Base-by-base conservation (phyloP, 2,797 vertebrate genomes). In the Sciurus carolinensis region DNA sequence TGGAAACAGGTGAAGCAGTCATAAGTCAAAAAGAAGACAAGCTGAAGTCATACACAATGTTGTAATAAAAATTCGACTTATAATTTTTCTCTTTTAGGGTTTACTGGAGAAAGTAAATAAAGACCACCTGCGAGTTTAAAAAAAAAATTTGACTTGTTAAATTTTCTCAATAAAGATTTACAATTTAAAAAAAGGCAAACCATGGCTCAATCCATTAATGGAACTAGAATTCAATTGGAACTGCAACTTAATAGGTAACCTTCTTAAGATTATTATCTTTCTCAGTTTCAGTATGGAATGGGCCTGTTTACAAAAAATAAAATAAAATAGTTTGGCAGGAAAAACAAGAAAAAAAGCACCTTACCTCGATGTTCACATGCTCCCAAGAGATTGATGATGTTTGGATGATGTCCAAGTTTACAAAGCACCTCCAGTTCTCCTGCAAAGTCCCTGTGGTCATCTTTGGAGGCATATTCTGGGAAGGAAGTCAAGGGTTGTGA, bases 331-430 rank as follows among this genome's bases (percentile, higher is more conserved):
- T 42, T 28, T 90, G 64, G 17, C 69, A 62, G 22, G 59, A 90
- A 47, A 84, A 62, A 85, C 52, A 89, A 67, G 33, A 47, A 96
- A 52, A 71, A 57, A 84, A 1, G 36, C 44, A 89, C 94, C 98
- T 97, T 97, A 99, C 99, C 99, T 97, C 99, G 98, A 96, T 99
- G 99, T 97, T 99, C 99, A 96, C 99, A 99, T 1, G 99, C 99
- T 97, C 99, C 99, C 96, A 99, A 97, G 84, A 99, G 99, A 97
- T 99, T 99, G 97, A 99, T 99, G 97, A 99, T 99, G 94, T 99
- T 99, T 14, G 99, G 98, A 86, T 99, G 99, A 95, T 99, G 99
- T 95, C 99, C 99, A 93, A 99, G 99, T 98, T 99, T 99, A 97
- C 99, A 99, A 71, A 99, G 98, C 57, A 99, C 99, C 98, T 99